Evolutionary conservation across 2,113 vertebrate species (phyloP).

Genomic region (Paracanthobrama guichenoti): DNA sequence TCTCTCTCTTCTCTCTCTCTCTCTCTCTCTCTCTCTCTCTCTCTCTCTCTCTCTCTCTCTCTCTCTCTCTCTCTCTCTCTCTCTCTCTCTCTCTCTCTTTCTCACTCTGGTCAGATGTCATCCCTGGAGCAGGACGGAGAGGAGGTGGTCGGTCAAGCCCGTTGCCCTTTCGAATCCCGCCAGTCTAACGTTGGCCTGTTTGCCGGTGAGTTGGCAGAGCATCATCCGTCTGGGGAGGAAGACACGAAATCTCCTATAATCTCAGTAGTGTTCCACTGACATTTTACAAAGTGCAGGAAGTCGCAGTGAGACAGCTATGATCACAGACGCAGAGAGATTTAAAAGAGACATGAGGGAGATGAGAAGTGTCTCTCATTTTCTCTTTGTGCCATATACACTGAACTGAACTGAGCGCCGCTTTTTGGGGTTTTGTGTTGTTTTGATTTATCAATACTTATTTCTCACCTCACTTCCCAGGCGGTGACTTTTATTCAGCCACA

Average conservation of each 20-base stretch:
- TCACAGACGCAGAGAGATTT: slow-evolving; percentile 43
- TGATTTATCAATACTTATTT: background rate
- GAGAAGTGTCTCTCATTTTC: background rate
- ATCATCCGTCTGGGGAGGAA: slow-evolving; percentile 43
- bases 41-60: background rate
- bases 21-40: background rate
- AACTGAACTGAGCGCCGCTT: slow-evolving; percentile 10
- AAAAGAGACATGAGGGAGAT: slow-evolving; percentile 21
- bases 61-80: too few species aligned
- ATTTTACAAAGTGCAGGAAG: slow-evolving; percentile 70
- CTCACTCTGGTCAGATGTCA: slow-evolving; percentile 70
- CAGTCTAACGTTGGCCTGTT: slow-evolving; percentile 90
- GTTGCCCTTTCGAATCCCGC: slow-evolving; percentile 89
- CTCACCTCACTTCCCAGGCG: slow-evolving; percentile 70
- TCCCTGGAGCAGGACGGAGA: slow-evolving; percentile 86
- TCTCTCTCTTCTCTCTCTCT: background rate
- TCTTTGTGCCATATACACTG: background rate
- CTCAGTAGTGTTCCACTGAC: slow-evolving; percentile 68
- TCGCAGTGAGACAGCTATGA: slow-evolving; percentile 55
- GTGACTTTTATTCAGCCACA: slow-evolving; percentile 90
- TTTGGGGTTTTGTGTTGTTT: background rate
- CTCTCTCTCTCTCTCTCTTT: background rate
- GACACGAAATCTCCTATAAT: slow-evolving; percentile 52
- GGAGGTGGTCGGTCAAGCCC: slow-evolving; percentile 88
- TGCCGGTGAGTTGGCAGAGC: slow-evolving; percentile 76